Base-by-base conservation (phyloP, 2,113 vertebrate species). In the Malurus alboscapulatus region DNA sequence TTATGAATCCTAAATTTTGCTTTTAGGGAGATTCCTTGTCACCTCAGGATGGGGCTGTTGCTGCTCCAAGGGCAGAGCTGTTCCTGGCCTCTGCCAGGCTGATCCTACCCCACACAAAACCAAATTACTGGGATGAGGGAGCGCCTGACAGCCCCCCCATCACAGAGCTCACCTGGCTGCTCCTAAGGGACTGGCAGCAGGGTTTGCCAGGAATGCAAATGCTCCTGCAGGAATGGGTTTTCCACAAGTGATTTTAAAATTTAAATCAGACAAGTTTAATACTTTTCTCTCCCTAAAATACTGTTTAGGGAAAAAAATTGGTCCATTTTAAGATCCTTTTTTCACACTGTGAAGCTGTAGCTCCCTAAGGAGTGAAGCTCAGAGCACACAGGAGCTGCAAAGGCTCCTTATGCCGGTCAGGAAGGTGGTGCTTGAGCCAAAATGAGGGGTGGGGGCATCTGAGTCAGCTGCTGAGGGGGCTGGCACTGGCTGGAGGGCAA, bases 381-480 rank as follows among this genome's bases (percentile, higher is more conserved):
- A 0, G 21, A 34, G 1, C 19, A 10, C 0, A 0, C 12, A 3
- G 51, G 3, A 51, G 51, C 66, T n/a, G 29, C 32, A 4, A 47
- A 53, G 45, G 76, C 66, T 42, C 78, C 48, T n/a, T 40, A 73
- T 66, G 47, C 27, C 2, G 1, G 0, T 14, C 47, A 8, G 73
- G 65, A 77, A 36, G 1, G 27, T 0, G 1, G 66, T 3, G 47
- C 73, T 54, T 53, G 68, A 75, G 47, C 61, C 7, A 57, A 53
- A 55, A 30, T 0, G 3, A 17, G 71, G 75, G 29, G 53, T 71
- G 51, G 83, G 32, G 38, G 14, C 0, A 4, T 15, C 78, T 21
- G 25, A 77, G 21, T 25, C 16, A 7, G 9, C 59, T n/a, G 18
- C 61, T 36, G 65, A 19, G 25, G 18, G 42, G 27, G 32, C 44